These are phyloP conservation scores for Epinotia brunnichana DNA, from an alignment of 2,888 invertebrate genomes.

Conservation along the genomic window DNA sequence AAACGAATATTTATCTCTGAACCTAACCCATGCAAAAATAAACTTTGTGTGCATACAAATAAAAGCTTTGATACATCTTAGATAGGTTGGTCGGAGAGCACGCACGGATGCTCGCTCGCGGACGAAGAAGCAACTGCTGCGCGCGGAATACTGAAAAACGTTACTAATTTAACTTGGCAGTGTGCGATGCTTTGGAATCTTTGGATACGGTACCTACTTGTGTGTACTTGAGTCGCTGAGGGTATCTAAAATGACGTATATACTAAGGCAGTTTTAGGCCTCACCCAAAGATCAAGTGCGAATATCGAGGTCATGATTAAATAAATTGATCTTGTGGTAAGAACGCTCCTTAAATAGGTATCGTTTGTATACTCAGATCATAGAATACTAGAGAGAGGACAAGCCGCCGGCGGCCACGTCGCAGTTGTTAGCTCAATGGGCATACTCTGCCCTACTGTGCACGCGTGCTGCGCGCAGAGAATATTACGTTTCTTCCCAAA, in stretches of 20 bases:
- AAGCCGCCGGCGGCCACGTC: no score
- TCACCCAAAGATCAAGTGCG: not conserved
- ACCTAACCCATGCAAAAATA: not conserved
- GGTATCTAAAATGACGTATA: not conserved
- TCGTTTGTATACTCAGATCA: no score
- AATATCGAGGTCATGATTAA: not conserved
- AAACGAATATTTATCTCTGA: not conserved
- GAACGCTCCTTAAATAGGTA: no score
- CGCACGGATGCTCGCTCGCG: constrained; percentile 58
- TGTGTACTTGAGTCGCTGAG: constrained; percentile 32
- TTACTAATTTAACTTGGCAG: constrained; percentile 68
- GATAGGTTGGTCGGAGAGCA: constrained; percentile 39
- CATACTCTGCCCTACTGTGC: no score
- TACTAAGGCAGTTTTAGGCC: not conserved
- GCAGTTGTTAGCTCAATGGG: no score
- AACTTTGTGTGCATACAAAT: not conserved
- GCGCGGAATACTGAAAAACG: constrained; percentile 67
- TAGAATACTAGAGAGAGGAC: no score
- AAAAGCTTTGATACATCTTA: not conserved
- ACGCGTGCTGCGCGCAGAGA: no score
- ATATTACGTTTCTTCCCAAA: no score
- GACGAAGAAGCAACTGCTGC: constrained; percentile 69
- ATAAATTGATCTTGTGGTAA: no score
- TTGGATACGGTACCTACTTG: constrained; percentile 46
- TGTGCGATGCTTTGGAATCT: constrained; percentile 33